phyloP scores from a whole-genome alignment of 1,140 invertebrate genomes.

The Akabosia matsudoensis region DNA sequence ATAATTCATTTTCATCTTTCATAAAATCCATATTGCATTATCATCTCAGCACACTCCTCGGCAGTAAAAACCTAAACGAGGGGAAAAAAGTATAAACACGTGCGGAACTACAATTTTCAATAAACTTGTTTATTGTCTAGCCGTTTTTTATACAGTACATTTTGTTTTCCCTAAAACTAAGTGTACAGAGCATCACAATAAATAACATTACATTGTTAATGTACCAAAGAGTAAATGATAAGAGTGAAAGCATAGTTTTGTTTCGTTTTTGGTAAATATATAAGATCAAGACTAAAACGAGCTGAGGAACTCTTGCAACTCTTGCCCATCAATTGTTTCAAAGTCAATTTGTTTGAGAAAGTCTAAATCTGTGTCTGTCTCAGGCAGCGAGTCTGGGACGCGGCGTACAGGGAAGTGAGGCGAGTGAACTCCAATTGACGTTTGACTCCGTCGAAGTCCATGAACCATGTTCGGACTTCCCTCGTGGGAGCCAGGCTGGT shows the following conservation, averaged over 20 bases:
- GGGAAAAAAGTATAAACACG: too few relatives aligned
- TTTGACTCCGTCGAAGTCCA: not conserved
- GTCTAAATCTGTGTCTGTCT: not conserved
- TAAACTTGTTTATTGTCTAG: too few relatives aligned
- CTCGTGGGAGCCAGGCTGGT: not conserved
- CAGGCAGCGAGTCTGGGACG: not conserved
- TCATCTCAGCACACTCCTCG: too few relatives aligned
- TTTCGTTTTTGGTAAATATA: not conserved
- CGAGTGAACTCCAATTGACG: not conserved
- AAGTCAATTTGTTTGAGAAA: slow-evolving; percentile 11
- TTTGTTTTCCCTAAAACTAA: too few relatives aligned
- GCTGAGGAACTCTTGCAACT: not conserved
- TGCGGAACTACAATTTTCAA: too few relatives aligned
- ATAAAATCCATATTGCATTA: too few relatives aligned
- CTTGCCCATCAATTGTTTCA: not conserved
- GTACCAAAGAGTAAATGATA: not conserved
- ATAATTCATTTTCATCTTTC: too few relatives aligned
- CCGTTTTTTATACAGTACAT: too few relatives aligned
- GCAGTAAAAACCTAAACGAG: too few relatives aligned
- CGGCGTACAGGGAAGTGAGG: not conserved
- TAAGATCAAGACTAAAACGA: not conserved
- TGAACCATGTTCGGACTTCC: not conserved
- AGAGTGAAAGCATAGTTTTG: not conserved
- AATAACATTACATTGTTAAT: not conserved
- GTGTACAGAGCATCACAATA: too few relatives aligned